A percentile compares a stretch with the other conserved stretches of the same genome.
These are phyloP conservation scores for Drosophila oshimai DNA, from an alignment of 1,140 invertebrate species.

Conservation along the genomic window DNA sequence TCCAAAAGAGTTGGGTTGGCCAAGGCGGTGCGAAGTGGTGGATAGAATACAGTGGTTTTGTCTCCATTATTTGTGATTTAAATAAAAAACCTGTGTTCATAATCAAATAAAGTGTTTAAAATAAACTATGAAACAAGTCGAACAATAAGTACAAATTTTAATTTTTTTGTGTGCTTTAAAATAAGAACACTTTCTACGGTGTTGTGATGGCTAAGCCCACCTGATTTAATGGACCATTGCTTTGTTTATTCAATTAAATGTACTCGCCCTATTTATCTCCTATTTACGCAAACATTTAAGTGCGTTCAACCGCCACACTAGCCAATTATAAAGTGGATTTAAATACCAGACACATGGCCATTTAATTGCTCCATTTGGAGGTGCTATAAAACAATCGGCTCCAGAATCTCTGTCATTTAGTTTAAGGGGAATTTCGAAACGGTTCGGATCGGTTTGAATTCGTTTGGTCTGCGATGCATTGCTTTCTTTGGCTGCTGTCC, in stretches of 20 bases:
- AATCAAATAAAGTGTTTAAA: too few relatives aligned
- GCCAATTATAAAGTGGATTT: slow-evolving; percentile 33
- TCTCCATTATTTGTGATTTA: too few relatives aligned
- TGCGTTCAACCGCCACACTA: slow-evolving; percentile 22
- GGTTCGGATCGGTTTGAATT: slow-evolving; percentile 15
- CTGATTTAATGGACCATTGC: slow-evolving; percentile 13
- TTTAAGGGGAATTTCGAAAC: slow-evolving; percentile 1
- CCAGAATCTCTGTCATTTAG: slow-evolving; percentile 25
- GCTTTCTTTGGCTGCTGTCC: slow-evolving; percentile 1
- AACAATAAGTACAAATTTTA: too few relatives aligned
- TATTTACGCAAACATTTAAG: slow-evolving; percentile 36
- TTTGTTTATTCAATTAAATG: slow-evolving; percentile 54
- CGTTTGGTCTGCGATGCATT: not conserved
- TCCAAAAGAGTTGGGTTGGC: slow-evolving; percentile 43
- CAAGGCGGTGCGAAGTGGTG: not conserved
- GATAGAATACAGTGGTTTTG: not conserved
- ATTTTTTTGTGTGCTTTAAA: too few relatives aligned
- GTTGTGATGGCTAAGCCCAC: too few relatives aligned
- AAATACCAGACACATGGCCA: slow-evolving; percentile 31
- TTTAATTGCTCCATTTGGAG: slow-evolving; percentile 32
- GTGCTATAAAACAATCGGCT: slow-evolving; percentile 36
- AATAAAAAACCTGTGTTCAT: too few relatives aligned
- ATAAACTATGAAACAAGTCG: too few relatives aligned
- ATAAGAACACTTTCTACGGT: too few relatives aligned
- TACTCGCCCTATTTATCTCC: slow-evolving; percentile 33